Conservation (phyloP, 2,797 vertebrate species). For the Furcifer pardalis region DNA sequence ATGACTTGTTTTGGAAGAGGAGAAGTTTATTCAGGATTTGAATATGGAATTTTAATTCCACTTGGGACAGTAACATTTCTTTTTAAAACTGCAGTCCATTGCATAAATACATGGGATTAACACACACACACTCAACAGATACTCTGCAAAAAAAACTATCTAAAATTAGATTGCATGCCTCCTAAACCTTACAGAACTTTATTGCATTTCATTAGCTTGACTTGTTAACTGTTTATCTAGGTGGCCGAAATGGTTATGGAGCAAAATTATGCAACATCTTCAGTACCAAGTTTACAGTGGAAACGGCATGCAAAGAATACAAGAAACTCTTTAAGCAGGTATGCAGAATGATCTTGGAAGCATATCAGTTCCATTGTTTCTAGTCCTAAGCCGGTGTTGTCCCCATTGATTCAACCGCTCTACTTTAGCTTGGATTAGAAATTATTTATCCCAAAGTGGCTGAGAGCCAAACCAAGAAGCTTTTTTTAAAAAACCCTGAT, state of each 20-base stretch:
- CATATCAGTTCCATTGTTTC: neutral
- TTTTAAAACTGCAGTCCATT: neutral
- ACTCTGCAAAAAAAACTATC: neutral
- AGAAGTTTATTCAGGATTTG: neutral
- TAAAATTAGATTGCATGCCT: neutral
- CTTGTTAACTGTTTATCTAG: constrained; percentile 70
- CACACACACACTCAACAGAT: neutral
- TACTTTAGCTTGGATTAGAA: neutral
- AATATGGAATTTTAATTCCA: neutral
- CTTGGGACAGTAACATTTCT: neutral
- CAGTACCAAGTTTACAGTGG: constrained; percentile 95
- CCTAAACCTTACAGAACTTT: too few species aligned
- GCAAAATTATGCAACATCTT: constrained; percentile 99
- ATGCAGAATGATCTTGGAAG: neutral
- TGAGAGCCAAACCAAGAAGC: neutral
- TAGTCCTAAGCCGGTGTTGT: too few species aligned
- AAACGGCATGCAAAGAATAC: constrained; percentile 92
- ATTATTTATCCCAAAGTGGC: neutral
- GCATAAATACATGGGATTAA: neutral
- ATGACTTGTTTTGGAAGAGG: neutral
- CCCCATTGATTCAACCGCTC: neutral
- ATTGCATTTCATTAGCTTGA: neutral
- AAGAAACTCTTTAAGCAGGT: constrained; percentile 93
- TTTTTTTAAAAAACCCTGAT: neutral
- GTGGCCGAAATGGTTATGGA: constrained; percentile 97